phyloP scores from a whole-genome alignment of 2,888 invertebrate species.

The Melanotus villosus region DNA sequence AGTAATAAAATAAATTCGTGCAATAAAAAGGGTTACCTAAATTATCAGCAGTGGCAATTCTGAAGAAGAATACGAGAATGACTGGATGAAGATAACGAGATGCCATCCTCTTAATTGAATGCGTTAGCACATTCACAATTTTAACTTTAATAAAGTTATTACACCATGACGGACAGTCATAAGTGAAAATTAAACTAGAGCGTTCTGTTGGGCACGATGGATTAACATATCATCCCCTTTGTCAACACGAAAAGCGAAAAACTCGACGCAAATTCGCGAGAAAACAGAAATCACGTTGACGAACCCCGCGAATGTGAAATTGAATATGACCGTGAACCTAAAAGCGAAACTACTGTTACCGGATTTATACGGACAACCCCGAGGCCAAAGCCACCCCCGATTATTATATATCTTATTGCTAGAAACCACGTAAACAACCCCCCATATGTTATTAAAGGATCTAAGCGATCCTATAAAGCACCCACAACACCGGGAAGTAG shows the following conservation, averaged over 20 bases:
- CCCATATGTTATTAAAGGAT: conserved; percentile 13
- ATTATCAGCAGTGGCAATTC: not conserved
- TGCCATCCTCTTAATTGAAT: not conserved
- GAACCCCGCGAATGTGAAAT: conserved; percentile 13
- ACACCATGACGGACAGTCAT: not conserved
- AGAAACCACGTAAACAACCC: conserved; percentile 18
- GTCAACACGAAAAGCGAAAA: conserved; percentile 14
- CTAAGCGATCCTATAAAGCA: conserved; percentile 4
- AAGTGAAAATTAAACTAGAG: not conserved
- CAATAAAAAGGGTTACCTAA: not conserved
- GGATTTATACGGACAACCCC: conserved; percentile 22
- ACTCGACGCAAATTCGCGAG: conserved; percentile 17
- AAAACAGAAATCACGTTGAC: conserved; percentile 19
- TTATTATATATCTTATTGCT: conserved; percentile 15
- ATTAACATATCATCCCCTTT: not conserved
- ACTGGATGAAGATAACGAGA: not conserved
- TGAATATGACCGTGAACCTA: conserved; percentile 17
- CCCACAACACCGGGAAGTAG: not conserved
- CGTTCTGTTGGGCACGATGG: not conserved
- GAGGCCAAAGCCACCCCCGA: conserved; percentile 1
- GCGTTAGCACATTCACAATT: not conserved
- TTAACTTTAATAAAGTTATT: not conserved
- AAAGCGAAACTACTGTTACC: conserved; percentile 14
- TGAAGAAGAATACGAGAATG: not conserved
- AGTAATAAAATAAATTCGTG: not conserved